phyloP scores from a whole-genome alignment of 2,797 vertebrate species.

The Channallabes apus region DNA sequence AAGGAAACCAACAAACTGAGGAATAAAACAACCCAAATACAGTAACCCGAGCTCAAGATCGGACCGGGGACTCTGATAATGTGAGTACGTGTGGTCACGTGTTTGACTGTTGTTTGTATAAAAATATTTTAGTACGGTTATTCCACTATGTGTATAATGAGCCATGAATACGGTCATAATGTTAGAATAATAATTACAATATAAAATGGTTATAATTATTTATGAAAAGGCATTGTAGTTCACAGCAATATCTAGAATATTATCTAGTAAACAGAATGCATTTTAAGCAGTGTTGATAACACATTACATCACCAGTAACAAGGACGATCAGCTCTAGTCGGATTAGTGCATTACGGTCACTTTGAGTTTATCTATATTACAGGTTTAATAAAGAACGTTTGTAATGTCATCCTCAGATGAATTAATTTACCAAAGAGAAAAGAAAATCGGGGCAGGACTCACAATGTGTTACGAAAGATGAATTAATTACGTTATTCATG shows the following conservation, averaged over 20 bases:
- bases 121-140: not conserved
- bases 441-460: not conserved
- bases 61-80: not conserved
- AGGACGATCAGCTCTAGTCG: not conserved
- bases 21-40: not conserved
- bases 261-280: not conserved
- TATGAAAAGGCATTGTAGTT: not conserved
- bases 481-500: no score
- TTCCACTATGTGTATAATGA: not conserved
- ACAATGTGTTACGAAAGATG: not conserved
- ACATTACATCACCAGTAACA: not conserved
- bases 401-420: not conserved
- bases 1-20: not conserved
- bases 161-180: not conserved
- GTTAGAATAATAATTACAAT: not conserved
- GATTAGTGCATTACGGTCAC: not conserved
- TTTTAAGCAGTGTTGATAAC: not conserved
- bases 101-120: not conserved
- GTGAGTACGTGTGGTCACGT: not conserved
- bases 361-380: not conserved
- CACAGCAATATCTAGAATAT: not conserved
- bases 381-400: not conserved
- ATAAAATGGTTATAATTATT: not conserved
- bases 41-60: not conserved
- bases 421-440: not conserved